A percentile compares a stretch with the other conserved stretches of the same genome.
Conservation (phyloP, 2,888 invertebrate genomes). For the Metellina segmentata region DNA sequence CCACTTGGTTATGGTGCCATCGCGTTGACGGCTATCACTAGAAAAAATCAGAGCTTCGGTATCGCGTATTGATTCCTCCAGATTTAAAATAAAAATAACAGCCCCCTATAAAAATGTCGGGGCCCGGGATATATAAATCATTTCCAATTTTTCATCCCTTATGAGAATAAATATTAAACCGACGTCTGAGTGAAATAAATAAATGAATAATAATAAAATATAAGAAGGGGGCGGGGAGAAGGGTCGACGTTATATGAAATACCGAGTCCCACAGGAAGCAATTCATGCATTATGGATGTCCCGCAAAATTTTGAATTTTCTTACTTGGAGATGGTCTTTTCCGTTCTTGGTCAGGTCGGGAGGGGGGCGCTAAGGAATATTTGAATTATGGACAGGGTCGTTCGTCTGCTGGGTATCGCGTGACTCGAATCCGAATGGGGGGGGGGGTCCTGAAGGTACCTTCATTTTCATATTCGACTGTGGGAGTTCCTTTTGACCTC, state of each 20-base stretch:
- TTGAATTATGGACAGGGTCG: conserved; percentile 43
- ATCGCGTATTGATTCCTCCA: background rate
- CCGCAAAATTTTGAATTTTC: conserved; percentile 7
- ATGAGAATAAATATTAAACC: conserved; percentile 59
- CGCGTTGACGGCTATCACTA: background rate
- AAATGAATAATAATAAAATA: conserved; percentile 28
- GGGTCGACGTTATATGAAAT: background rate
- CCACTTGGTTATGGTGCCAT: background rate
- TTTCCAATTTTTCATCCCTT: conserved; percentile 51
- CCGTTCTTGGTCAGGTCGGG: conserved; percentile 32
- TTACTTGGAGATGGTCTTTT: background rate
- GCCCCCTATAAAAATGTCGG: background rate
- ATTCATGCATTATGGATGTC: conserved; percentile 59
- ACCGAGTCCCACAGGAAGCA: conserved; percentile 12
- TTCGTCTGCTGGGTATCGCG: background rate
- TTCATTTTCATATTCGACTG: conserved; percentile 10
- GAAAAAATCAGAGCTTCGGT: background rate
- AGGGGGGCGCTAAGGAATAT: conserved; percentile 48
- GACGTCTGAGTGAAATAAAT: conserved; percentile 38
- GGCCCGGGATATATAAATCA: background rate
- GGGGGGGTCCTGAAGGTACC: background rate
- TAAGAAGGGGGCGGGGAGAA: background rate
- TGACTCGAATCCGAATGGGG: background rate
- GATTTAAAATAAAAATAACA: background rate
- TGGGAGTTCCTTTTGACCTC: background rate